These are phyloP conservation scores for Phallusia fumigata DNA, from an alignment of 23 tunicate species.

Conservation along the genomic window DNA sequence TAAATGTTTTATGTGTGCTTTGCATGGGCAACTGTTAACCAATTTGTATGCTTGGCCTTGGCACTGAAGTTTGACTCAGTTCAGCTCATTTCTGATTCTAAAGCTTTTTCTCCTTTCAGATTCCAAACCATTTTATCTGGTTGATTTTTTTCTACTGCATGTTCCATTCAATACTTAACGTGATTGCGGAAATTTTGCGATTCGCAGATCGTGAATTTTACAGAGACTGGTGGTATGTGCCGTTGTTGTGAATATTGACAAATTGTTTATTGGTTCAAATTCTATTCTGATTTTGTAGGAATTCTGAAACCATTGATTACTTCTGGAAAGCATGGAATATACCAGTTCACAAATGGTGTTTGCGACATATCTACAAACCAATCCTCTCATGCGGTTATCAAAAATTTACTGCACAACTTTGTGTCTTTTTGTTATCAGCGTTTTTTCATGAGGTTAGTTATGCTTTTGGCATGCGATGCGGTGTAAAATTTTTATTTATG, in stretches of 20 bases:
- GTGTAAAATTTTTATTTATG: no score
- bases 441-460: conserved; percentile 84
- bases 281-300: conserved; percentile 34
- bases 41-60: no score
- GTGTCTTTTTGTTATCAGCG: conserved; percentile 88
- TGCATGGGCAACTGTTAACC: no score
- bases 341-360: conserved; percentile 98
- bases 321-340: conserved; percentile 99
- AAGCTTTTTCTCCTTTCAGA: background rate
- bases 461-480: no score
- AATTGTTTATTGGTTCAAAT: no score
- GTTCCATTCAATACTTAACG: conserved; percentile 89
- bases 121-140: conserved; percentile 91
- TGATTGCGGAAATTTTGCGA: conserved; percentile 70
- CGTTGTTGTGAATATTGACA: no score
- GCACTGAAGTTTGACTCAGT: no score
- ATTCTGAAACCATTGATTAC: conserved; percentile 79
- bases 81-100: no score
- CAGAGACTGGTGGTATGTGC: conserved; percentile 93
- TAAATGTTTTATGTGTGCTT: no score
- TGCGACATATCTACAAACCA: conserved; percentile 93
- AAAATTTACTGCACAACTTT: conserved; percentile 49
- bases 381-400: conserved; percentile 43
- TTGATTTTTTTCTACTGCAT: conserved; percentile 82
- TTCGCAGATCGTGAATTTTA: conserved; percentile 96